Conservation (phyloP, 2,888 invertebrate genomes). For the Andrena hattorfiana region DNA sequence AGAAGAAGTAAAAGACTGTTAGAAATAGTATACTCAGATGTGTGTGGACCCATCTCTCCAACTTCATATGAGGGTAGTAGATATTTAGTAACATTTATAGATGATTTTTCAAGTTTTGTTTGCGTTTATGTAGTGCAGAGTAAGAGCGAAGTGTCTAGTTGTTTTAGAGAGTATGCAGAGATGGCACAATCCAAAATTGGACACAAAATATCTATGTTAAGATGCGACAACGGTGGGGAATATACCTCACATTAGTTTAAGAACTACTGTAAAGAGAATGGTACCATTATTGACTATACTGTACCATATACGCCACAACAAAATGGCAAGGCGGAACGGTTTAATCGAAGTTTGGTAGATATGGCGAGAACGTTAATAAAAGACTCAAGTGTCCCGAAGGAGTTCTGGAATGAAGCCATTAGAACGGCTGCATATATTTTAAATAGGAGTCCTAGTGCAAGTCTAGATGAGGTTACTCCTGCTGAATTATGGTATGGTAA, state of each 20-base stretch:
- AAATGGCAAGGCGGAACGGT: constrained; percentile 18
- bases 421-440: constrained; percentile 15
- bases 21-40: constrained; percentile 26
- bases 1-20: constrained; percentile 23
- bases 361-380: constrained; percentile 1
- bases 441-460: constrained; percentile 16
- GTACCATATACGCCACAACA: constrained; percentile 15
- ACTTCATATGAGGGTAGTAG: not conserved
- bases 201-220: constrained; percentile 7
- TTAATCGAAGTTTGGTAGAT: constrained; percentile 15
- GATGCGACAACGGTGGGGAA: constrained; percentile 26
- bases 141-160: too few relatives aligned
- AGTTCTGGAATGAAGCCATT: constrained; percentile 11
- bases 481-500: constrained; percentile 16
- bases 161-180: too few relatives aligned
- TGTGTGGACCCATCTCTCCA: constrained; percentile 22
- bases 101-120: constrained; percentile 9
- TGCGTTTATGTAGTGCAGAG: not conserved
- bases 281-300: constrained; percentile 6
- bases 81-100: constrained; percentile 23
- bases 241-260: not conserved
- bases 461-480: not conserved
- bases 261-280: not conserved
- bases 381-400: not conserved
- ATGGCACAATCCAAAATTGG: too few relatives aligned